phyloP scores from a whole-genome alignment of 2,113 vertebrate species.

The Columbina picui region DNA sequence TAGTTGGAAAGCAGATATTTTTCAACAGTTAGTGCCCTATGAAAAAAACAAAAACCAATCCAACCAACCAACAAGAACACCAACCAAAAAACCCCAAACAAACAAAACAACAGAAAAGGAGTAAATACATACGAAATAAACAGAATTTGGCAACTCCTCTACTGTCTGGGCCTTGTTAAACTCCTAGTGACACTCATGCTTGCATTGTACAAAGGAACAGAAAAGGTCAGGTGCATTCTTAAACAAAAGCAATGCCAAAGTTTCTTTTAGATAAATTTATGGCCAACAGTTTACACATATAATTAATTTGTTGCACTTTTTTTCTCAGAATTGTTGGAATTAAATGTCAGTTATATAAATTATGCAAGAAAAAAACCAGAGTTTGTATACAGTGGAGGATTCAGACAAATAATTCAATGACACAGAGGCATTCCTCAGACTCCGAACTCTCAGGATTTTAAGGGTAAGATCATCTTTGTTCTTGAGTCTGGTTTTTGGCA shows the following conservation, averaged over 20 bases:
- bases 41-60: neutral
- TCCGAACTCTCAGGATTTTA: neutral
- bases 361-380: neutral
- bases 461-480: neutral
- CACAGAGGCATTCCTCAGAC: neutral
- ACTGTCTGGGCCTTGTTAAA: constrained; percentile 48
- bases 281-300: neutral
- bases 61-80: neutral
- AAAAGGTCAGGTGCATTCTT: constrained; percentile 56
- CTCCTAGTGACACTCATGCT: neutral
- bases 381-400: neutral
- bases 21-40: neutral
- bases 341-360: constrained; percentile 19
- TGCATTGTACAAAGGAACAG: neutral
- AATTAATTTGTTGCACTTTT: neutral
- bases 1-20: neutral
- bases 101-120: neutral
- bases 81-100: too few species aligned
- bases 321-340: constrained; percentile 32
- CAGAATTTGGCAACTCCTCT: constrained; percentile 16
- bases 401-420: neutral
- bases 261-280: constrained; percentile 31
- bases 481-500: neutral
- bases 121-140: neutral
- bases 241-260: constrained; percentile 32